Evolutionary conservation across 2,113 vertebrate genomes (phyloP), one percentile per base, ranked within the genome.

Genomic region (Fulica atra): DNA sequence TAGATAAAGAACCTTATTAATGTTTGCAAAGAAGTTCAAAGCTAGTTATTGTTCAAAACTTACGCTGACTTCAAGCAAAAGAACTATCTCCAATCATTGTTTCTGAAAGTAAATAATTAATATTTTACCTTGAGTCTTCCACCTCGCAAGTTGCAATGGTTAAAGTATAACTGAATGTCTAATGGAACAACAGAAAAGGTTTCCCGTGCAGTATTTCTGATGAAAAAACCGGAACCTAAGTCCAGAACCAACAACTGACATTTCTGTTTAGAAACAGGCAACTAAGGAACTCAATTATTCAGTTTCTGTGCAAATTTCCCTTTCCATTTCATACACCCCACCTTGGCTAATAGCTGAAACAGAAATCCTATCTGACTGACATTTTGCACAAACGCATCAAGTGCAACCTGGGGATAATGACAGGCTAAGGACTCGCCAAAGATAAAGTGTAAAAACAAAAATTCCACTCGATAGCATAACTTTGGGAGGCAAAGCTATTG

Each of bases 101-200:
- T 57, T 93, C 63, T 76, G 17, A 57, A 38, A 84, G 46, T 91
- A 95, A 92, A 68, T 84, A 69, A 95, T 79, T 92, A 76, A 89
- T 69, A 77, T 6, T 11, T 88, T 92, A 57, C 66, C 74, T 85
- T 89, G 36, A 96, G 40, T 70, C 72, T 69, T 92, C 80, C 20
- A 60, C 53, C 21, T 28, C 53, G 36, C 74, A 81, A 56, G 42
- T 86, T 61, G 54, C 8, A 91, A n/a, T 3, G 63, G 50, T 77
- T 89, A 86, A 96, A 92, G 46, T 71, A 61, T 88, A 95, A 95
- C 61, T 59, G 57, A 26, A 6, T 17, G 9, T n/a, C 66, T 69
- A 86, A 79, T 21, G 28, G 16, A 92, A 84, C 20, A 78, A 66
- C 20, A 86, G 31, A 26, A 85, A 86, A 68, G 5, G 6, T 25